phyloP scores from a whole-genome alignment of 2,888 invertebrate genomes.

The Xanthia togata region DNA sequence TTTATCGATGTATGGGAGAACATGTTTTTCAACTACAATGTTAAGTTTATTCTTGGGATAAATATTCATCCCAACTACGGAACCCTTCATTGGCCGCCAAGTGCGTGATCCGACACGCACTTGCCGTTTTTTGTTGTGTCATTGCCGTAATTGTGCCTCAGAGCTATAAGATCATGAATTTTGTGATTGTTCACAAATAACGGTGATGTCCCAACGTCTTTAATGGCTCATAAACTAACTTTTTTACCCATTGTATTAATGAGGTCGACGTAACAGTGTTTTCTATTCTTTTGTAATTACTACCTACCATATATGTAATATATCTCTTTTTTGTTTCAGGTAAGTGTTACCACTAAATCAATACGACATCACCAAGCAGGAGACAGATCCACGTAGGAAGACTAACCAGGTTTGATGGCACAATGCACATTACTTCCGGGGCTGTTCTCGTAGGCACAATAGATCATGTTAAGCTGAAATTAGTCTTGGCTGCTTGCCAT shows the following conservation, averaged over 20 bases:
- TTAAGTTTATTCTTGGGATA: no score
- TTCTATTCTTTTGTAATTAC: conserved; percentile 1
- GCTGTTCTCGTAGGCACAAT: conserved; percentile 19
- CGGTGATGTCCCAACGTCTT: conserved; percentile 1
- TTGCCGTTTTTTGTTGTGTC: conserved; percentile 18
- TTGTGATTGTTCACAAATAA: conserved; percentile 24
- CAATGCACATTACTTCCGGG: conserved; percentile 27
- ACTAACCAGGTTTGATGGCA: conserved; percentile 43
- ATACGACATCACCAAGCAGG: not conserved
- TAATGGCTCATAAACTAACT: conserved; percentile 30
- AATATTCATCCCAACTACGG: no score
- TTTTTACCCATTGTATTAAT: conserved; percentile 28
- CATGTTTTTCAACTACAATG: no score
- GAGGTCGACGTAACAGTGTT: conserved; percentile 8
- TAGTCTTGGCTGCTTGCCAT: conserved; percentile 50
- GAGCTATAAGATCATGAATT: conserved; percentile 22
- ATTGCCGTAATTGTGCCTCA: conserved; percentile 24
- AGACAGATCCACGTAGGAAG: not conserved
- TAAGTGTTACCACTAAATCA: conserved; percentile 31
- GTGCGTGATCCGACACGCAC: no score
- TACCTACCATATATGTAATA: not conserved
- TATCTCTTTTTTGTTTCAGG: conserved; percentile 48
- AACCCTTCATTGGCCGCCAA: no score
- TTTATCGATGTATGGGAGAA: no score
- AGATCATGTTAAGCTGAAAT: conserved; percentile 50